Conservation (phyloP, 1,140 invertebrate species). For the Dolichoris vasculosae region DNA sequence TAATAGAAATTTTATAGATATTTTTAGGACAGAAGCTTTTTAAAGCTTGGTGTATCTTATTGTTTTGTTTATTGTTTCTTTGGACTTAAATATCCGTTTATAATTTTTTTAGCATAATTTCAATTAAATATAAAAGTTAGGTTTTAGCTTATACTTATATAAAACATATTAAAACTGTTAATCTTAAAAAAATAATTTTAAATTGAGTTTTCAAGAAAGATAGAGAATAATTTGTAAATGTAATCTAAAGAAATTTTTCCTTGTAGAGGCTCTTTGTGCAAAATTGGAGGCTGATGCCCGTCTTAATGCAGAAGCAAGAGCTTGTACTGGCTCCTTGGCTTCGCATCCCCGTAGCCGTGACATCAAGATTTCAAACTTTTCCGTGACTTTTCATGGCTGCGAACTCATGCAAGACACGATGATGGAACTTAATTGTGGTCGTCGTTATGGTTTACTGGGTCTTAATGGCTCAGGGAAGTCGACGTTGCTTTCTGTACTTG, state of each 20-base stretch:
- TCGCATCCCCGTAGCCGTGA: conserved; percentile 97
- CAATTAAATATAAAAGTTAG: no score
- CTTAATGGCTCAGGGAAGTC: conserved; percentile 97
- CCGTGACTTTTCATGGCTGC: conserved; percentile 97
- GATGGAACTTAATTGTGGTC: conserved; percentile 96
- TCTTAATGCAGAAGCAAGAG: conserved; percentile 93
- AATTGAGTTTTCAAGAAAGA: neutral
- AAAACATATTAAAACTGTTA: neutral
- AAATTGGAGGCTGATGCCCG: conserved; percentile 93
- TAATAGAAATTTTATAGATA: no score
- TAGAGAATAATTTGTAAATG: neutral
- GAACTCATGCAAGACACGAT: conserved; percentile 97
- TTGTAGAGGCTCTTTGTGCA: conserved; percentile 85
- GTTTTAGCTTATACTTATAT: no score
- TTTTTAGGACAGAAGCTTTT: no score
- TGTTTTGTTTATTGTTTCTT: no score
- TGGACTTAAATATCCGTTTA: no score
- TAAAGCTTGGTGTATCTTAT: no score
- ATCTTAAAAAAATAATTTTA: neutral
- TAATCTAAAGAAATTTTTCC: conserved; percentile 14
- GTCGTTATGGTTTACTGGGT: conserved; percentile 97
- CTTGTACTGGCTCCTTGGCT: conserved; percentile 94
- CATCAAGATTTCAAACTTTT: conserved; percentile 97
- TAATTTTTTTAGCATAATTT: no score
- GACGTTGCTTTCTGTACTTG: conserved; percentile 92